phyloP scores from a whole-genome alignment of 2,113 vertebrate species.

The Archocentrus centrarchus region DNA sequence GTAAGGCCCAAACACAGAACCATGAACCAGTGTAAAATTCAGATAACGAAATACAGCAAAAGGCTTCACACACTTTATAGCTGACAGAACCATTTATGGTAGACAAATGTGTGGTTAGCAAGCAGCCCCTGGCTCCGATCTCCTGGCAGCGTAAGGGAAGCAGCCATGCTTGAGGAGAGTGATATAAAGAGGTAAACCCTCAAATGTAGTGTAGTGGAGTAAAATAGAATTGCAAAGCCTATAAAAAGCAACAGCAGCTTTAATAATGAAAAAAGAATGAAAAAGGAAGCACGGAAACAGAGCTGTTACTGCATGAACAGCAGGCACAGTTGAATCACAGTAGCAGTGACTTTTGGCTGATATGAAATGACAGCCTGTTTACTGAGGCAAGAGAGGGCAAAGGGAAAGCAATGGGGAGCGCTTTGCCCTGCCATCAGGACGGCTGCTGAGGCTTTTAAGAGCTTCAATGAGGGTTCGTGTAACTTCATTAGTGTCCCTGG shows the following conservation, averaged over 20 bases:
- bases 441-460: constrained; percentile 61
- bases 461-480: constrained; percentile 49
- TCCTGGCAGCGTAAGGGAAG: background rate
- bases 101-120: background rate
- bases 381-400: constrained; percentile 41
- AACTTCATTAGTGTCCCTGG: constrained; percentile 69
- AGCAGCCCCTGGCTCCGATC: background rate
- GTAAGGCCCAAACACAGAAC: background rate
- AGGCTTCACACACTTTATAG: background rate
- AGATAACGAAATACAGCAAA: background rate
- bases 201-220: background rate
- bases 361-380: constrained; percentile 54
- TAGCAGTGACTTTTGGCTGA: background rate
- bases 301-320: background rate
- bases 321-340: background rate
- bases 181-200: background rate
- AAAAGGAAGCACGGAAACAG: background rate
- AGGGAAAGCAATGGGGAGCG: constrained; percentile 51
- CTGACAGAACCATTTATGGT: background rate
- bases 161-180: background rate
- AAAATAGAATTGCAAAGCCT: background rate
- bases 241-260: background rate
- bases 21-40: background rate
- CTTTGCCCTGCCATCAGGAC: constrained; percentile 55
- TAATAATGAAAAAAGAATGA: background rate